phyloP scores from a whole-genome alignment of 2,113 vertebrate genomes.

The Bagarius yarrelli region DNA sequence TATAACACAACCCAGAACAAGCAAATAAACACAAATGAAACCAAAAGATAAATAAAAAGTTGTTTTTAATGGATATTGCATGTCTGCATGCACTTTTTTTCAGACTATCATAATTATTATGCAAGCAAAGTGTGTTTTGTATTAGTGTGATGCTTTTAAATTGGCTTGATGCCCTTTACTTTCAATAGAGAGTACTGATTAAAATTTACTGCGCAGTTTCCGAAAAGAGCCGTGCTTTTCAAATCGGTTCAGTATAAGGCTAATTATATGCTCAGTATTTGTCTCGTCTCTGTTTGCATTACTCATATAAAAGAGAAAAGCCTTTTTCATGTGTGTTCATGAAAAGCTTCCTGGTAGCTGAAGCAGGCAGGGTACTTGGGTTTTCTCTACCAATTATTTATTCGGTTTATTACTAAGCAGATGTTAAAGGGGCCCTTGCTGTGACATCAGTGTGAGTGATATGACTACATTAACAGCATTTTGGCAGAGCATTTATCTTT shows the following conservation, averaged over 20 bases:
- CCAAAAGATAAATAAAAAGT: background rate
- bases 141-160: background rate
- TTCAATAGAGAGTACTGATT: background rate
- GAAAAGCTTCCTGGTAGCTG: background rate
- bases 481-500: no score
- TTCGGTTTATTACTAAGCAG: background rate
- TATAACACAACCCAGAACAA: background rate
- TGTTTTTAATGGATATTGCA: background rate
- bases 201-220: background rate
- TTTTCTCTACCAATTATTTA: background rate
- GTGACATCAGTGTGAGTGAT: background rate
- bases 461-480: no score
- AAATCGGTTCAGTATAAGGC: background rate
- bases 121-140: background rate
- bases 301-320: background rate
- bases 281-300: background rate
- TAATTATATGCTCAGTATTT: background rate
- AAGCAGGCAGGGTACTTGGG: background rate
- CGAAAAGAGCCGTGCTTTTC: background rate
- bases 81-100: background rate
- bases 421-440: background rate
- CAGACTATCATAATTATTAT: slow-evolving; percentile 1
- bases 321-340: background rate
- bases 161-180: background rate
- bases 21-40: background rate